Percentiles rank a stretch among this genome's conserved stretches.
Evolutionary conservation across 2,113 vertebrate genomes (phyloP).

Genomic region (Oreotrochilus melanogaster): DNA sequence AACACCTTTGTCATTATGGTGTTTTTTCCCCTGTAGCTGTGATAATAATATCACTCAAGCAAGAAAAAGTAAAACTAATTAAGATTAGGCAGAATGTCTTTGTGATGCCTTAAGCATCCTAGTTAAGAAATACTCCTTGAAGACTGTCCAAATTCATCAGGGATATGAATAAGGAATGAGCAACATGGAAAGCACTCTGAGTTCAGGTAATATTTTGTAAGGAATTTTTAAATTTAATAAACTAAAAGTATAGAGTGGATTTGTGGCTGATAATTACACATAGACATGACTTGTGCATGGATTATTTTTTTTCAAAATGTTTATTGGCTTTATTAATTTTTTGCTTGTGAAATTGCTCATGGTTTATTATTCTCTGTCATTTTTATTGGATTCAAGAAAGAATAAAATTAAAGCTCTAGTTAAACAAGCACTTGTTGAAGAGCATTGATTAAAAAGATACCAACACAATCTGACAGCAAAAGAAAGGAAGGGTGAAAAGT

Average conservation of each 20-base stretch:
- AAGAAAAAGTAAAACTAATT: slow-evolving; percentile 51
- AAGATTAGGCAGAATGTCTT: slow-evolving; percentile 40
- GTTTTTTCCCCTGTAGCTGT: neutral
- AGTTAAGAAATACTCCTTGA: slow-evolving; percentile 34
- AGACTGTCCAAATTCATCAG: slow-evolving; percentile 14
- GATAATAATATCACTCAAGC: slow-evolving; percentile 36
- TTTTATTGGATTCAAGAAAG: neutral
- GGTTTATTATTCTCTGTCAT: neutral
- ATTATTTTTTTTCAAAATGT: neutral
- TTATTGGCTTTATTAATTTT: neutral
- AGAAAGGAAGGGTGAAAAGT: neutral
- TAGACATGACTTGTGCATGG: rapidly evolving
- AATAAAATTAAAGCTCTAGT: neutral
- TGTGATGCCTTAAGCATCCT: slow-evolving; percentile 18
- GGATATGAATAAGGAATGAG: neutral
- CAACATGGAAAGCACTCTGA: neutral
- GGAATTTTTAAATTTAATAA: neutral
- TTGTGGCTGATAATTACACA: neutral
- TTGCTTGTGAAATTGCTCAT: neutral
- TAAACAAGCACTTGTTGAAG: neutral
- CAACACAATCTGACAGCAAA: neutral
- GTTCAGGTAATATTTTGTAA: neutral
- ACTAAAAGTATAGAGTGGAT: neutral
- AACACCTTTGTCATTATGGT: slow-evolving; percentile 32
- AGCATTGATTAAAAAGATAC: neutral